Base-by-base conservation (phyloP, 2,888 invertebrate genomes). In the Neelides folsomi region DNA sequence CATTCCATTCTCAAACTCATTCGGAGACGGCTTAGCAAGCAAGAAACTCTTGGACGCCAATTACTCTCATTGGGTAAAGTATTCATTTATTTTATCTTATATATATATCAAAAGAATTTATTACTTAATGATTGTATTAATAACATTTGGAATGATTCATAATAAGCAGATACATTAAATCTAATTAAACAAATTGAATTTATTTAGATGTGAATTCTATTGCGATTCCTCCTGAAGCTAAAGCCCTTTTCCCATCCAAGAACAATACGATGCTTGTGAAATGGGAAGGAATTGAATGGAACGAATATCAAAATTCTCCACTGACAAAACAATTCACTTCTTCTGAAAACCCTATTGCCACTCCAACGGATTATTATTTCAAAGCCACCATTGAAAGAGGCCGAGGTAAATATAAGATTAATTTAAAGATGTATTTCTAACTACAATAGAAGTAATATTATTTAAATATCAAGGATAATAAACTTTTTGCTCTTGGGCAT, bases 371-470 rank as follows among this genome's bases (percentile, higher is more conserved):
- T 12, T 15, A 41, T 10, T 77, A 42, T 65, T 92, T 86, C 69
- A 77, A 79, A 63, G 84, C 84, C n/a, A 76, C 80, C 15, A 75
- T 90, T 57, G 81, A 82, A n/a, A 76, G 89, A 59, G 83, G 82
- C 52, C 82, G 81, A 63, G 77, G 80, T 80, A 69, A 67, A 69
- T 64, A 35, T 20, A 7, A 27, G 7, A 3, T 5, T 27, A 13
- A 35, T 2, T 27, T 20, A 15, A 35, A n/a, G n/a, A n/a, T n/a
- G n/a, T n/a, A n/a, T n/a, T n/a, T n/a, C n/a, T n/a, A n/a, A n/a
- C n/a, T n/a, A n/a, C n/a, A n/a, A n/a, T n/a, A n/a, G n/a, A n/a
- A n/a, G n/a, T n/a, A n/a, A n/a, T n/a, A n/a, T n/a, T n/a, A n/a
- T n/a, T n/a, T n/a, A n/a, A n/a, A n/a, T n/a, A n/a, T n/a, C n/a